Percentiles rank a stretch among this genome's conserved stretches.
These are phyloP conservation scores for Pampusana beccarii DNA, from an alignment of 2,113 vertebrate species.

Conservation along the genomic window DNA sequence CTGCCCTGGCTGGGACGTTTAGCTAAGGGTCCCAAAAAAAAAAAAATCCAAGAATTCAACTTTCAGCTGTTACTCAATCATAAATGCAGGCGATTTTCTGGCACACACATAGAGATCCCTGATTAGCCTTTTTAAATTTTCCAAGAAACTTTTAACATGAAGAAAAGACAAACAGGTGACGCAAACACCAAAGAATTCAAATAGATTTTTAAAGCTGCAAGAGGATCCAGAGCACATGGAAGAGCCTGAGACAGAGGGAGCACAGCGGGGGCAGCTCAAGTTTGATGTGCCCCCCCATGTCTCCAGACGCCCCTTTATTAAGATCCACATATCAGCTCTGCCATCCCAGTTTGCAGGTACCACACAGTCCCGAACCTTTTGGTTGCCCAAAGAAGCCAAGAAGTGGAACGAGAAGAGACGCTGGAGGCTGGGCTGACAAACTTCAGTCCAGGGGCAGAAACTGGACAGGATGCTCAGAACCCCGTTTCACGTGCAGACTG, in stretches of 20 bases:
- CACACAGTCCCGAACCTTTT: not conserved
- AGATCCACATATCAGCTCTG: accelerated
- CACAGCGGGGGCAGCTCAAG: not conserved
- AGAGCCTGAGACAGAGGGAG: not conserved
- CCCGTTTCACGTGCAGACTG: not conserved
- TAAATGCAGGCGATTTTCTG: conserved; percentile 43
- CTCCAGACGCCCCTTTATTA: not conserved
- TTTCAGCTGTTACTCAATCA: conserved; percentile 30
- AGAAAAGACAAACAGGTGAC: conserved; percentile 65
- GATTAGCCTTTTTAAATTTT: conserved; percentile 55
- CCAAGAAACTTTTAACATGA: conserved; percentile 37
- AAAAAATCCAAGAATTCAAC: not conserved
- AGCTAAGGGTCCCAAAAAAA: not conserved
- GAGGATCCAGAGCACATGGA: not conserved
- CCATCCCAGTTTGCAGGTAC: not conserved
- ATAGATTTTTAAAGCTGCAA: not conserved
- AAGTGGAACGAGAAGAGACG: not conserved
- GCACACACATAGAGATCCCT: not conserved
- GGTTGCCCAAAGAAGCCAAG: not conserved
- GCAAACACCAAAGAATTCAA: conserved; percentile 55
- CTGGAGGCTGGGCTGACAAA: not conserved
- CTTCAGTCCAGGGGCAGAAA: not conserved
- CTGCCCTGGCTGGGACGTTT: not conserved
- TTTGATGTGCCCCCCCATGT: not conserved
- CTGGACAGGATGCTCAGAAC: not conserved